Evolutionary conservation across 2,797 vertebrate genomes (phyloP), one percentile per base, ranked within the genome.

Genomic region (Channallabes apus): DNA sequence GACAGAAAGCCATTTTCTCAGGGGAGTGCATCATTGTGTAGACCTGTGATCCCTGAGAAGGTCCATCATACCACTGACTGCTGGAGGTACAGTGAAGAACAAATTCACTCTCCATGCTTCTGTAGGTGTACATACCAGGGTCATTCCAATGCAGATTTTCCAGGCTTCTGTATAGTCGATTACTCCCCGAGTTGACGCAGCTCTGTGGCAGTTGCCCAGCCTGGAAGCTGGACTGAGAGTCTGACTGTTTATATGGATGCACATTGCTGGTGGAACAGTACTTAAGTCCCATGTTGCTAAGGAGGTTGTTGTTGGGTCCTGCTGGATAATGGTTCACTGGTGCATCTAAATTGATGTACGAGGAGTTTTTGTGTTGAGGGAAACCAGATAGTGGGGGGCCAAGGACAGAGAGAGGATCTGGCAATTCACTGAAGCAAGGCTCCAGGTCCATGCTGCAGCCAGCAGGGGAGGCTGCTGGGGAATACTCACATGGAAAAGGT

Each of bases 91-190:
- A 96, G 89, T 87, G 95, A 75, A 97, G 93, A 90, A 96, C 93
- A 78, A 96, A 93, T 89, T 97, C 95, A 0, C 95, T 96, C 87
- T 97, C 96, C 90, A 94, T 76, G 59, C 93, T 96, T 86, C 93
- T 94, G 91, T 94, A 95, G 54, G 93, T 87, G 72, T 91, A 95
- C 54, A 95, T 80, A 59, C 91, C 93, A 7, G 94, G 92, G 83
- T 97, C 27, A 86, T 90, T 93, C 96, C 96, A 97, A 90, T 94
- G 96, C 46, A 98, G 92, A 92, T 97, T 96, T 92, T 98, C 97
- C 94, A 97, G 94, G 69, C 97, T 98, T 84, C 94, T 94, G 88
- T 96, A 97, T 73, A 96, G 94, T 87, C 97, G 93, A 32, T 93
- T 93, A 84, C 92, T 91, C 35, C 85, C 87, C 29, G 85, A 75